Conservation (phyloP, 2,888 invertebrate genomes). For the Orthosia cruda region DNA sequence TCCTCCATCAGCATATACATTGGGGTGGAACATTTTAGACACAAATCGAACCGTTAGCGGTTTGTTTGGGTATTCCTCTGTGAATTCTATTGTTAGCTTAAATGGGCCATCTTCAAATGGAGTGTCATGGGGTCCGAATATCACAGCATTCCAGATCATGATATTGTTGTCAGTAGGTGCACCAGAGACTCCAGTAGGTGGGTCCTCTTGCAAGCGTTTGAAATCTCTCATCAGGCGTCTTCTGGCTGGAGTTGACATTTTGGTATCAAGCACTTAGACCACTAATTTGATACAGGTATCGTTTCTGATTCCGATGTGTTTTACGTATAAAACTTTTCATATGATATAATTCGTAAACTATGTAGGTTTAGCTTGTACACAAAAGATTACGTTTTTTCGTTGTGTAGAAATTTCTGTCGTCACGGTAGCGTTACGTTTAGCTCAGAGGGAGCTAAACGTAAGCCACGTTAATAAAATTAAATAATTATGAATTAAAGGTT, state of each 20-base stretch:
- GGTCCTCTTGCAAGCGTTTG: constrained; percentile 99
- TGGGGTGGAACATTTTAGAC: constrained; percentile 99
- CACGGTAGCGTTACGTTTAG: too few relatives aligned
- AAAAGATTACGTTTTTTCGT: constrained; percentile 84
- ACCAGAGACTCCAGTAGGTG: constrained; percentile 99
- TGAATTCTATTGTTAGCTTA: constrained; percentile 99
- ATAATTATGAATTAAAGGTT: too few relatives aligned
- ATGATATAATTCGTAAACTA: constrained; percentile 72
- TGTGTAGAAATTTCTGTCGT: constrained; percentile 86
- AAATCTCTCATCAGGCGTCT: constrained; percentile 99
- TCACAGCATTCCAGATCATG: constrained; percentile 99
- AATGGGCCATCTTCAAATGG: constrained; percentile 99
- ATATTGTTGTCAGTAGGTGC: constrained; percentile 99
- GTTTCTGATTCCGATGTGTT: constrained; percentile 52
- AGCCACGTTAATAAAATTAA: too few relatives aligned
- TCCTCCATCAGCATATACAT: constrained; percentile 99
- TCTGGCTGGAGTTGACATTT: constrained; percentile 99
- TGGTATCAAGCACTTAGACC: constrained; percentile 86
- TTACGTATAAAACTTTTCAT: constrained; percentile 73
- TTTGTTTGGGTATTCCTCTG: constrained; percentile 99
- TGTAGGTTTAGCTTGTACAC: constrained; percentile 79
- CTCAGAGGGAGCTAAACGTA: too few relatives aligned
- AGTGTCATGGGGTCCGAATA: constrained; percentile 99
- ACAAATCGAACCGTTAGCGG: constrained; percentile 99
- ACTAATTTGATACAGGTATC: constrained; percentile 70